Evolutionary conservation across 2,797 vertebrate species (phyloP).

Genomic region (Crax fasciolata): DNA sequence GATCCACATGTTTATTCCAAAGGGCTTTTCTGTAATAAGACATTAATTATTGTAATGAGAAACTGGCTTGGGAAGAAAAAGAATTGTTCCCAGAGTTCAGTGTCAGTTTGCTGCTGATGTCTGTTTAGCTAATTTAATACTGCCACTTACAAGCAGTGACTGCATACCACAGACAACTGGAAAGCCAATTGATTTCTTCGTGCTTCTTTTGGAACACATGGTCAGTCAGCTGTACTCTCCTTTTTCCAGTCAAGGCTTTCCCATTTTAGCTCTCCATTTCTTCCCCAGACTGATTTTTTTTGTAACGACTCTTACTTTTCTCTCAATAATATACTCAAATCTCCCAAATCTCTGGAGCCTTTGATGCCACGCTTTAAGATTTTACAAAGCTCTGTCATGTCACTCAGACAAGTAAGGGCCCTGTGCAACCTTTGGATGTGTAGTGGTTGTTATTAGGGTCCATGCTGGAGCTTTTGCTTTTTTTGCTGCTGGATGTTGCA

Average conservation of each 20-base stretch:
- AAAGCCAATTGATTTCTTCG: not conserved
- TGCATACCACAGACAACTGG: not conserved
- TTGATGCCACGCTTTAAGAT: not conserved
- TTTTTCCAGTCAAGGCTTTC: not conserved
- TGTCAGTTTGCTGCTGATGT: not conserved
- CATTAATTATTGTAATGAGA: not conserved
- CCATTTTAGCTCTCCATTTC: not conserved
- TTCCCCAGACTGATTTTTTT: not conserved
- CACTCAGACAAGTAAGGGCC: not conserved
- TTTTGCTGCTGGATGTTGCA: not conserved
- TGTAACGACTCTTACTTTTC: not conserved
- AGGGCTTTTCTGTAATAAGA: not conserved
- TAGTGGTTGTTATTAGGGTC: not conserved
- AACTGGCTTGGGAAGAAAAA: not conserved
- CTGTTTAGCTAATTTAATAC: not conserved
- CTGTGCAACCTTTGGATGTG: not conserved
- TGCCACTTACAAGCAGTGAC: not conserved
- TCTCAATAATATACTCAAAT: not conserved
- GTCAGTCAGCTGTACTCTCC: not conserved
- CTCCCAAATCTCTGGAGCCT: not conserved
- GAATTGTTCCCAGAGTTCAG: not conserved
- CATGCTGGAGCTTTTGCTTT: not conserved
- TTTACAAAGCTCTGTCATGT: not conserved
- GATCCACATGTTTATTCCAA: not conserved
- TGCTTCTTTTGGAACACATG: not conserved